Percentiles rank a stretch among this genome's conserved stretches.
phyloP scores from a whole-genome alignment of 2,888 invertebrate genomes.

The Opisthograptis luteolata region DNA sequence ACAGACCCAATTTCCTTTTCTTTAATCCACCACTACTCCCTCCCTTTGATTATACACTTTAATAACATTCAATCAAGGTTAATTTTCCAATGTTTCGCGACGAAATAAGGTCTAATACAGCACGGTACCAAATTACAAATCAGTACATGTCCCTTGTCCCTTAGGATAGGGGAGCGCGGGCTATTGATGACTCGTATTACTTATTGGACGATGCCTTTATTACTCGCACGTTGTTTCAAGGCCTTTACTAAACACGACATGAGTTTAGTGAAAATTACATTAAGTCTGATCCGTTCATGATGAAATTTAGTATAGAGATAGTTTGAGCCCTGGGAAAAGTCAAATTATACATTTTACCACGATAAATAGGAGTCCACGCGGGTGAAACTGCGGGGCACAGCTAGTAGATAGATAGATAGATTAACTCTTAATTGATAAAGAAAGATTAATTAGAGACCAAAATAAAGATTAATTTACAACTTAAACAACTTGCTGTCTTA shows the following conservation, averaged over 20 bases:
- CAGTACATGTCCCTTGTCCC: conserved; percentile 43
- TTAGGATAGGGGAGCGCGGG: conserved; percentile 28
- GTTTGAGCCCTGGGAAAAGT: too few species aligned
- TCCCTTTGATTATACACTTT: conserved; percentile 7
- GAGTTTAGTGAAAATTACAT: background rate
- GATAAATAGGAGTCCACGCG: too few species aligned
- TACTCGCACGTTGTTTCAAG: conserved; percentile 34
- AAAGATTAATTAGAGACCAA: too few species aligned
- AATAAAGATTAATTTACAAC: too few species aligned
- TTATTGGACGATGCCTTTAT: conserved; percentile 38
- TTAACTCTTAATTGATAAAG: too few species aligned
- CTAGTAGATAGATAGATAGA: too few species aligned
- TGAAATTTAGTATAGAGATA: too few species aligned
- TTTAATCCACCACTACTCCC: conserved; percentile 15
- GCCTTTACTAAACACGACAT: background rate
- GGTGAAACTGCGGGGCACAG: too few species aligned
- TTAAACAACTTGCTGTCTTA: too few species aligned
- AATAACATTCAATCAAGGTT: conserved; percentile 1
- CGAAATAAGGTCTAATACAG: conserved; percentile 19
- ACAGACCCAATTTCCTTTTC: conserved; percentile 32
- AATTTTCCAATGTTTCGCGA: conserved; percentile 2
- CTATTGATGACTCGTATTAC: conserved; percentile 50
- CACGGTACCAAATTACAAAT: conserved; percentile 52
- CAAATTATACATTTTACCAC: too few species aligned
- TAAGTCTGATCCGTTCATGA: too few species aligned